Evolutionary conservation across 2,797 vertebrate species (phyloP).

Genomic region (Gymnopithys bicolor): DNA sequence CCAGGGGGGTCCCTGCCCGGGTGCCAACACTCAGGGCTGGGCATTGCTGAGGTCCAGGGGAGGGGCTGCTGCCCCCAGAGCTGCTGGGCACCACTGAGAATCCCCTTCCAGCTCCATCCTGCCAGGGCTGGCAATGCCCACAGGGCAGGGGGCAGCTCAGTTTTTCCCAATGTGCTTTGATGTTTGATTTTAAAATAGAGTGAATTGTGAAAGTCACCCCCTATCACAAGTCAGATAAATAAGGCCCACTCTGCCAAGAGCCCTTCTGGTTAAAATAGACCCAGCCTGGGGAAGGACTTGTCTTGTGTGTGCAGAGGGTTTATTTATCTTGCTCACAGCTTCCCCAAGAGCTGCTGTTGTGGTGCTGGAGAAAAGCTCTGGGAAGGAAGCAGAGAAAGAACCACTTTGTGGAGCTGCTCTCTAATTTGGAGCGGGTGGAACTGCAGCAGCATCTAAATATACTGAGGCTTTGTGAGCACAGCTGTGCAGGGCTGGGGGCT

Average conservation of each 20-base stretch:
- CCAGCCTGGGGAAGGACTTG: not conserved
- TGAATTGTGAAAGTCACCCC: conserved; percentile 6
- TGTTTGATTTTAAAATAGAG: not conserved
- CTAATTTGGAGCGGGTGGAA: not conserved
- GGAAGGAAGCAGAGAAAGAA: not conserved
- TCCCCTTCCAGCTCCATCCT: not conserved
- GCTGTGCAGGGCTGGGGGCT: conserved; percentile 8
- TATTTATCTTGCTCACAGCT: not conserved
- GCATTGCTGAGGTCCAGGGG: not conserved
- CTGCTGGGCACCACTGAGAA: no score
- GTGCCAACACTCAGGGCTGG: not conserved
- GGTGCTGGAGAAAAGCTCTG: not conserved
- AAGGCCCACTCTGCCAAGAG: not conserved
- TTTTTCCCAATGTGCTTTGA: not conserved
- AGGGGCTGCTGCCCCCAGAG: fast-evolving
- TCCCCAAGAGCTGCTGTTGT: not conserved
- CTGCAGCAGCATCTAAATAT: conserved; percentile 29
- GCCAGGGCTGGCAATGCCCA: no score
- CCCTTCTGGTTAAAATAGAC: conserved; percentile 33
- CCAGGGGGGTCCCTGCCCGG: not conserved
- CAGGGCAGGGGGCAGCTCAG: not conserved
- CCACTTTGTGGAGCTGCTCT: not conserved
- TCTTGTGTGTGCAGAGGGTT: not conserved
- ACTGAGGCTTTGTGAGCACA: conserved; percentile 12
- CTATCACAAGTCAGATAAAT: not conserved